Conservation (phyloP, 1,140 invertebrate species). For the Zaprionus africanus region DNA sequence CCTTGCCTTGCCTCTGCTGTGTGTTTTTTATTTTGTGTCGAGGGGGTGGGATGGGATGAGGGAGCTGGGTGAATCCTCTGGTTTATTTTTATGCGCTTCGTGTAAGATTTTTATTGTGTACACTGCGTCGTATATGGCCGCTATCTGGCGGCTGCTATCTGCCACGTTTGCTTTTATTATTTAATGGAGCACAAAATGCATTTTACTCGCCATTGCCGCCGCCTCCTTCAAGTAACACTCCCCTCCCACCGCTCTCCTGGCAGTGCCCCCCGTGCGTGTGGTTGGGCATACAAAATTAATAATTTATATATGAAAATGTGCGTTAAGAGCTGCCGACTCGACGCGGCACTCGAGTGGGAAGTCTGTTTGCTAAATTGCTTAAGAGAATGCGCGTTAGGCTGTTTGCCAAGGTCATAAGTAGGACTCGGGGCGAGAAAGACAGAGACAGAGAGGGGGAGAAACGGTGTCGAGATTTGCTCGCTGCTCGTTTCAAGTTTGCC, state of each 20-base stretch:
- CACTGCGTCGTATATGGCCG: slow-evolving; percentile 63
- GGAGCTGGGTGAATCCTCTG: slow-evolving; percentile 42
- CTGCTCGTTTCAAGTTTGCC: slow-evolving; percentile 22
- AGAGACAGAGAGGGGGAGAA: background rate
- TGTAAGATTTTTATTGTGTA: slow-evolving; percentile 82
- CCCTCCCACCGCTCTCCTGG: background rate
- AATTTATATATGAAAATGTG: slow-evolving; percentile 83
- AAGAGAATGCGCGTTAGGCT: slow-evolving; percentile 71
- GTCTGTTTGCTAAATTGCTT: slow-evolving; percentile 80
- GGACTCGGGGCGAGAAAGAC: slow-evolving; percentile 35
- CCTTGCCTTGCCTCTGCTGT: slow-evolving; percentile 4
- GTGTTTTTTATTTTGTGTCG: slow-evolving; percentile 3
- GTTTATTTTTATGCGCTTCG: slow-evolving; percentile 81
- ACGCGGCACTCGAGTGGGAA: slow-evolving; percentile 31
- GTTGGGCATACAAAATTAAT: slow-evolving; percentile 77
- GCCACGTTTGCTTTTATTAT: slow-evolving; percentile 83
- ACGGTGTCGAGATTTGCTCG: slow-evolving; percentile 55
- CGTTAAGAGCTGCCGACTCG: slow-evolving; percentile 71
- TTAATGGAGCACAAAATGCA: slow-evolving; percentile 83
- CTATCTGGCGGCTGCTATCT: slow-evolving; percentile 64
- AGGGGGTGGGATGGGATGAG: background rate
- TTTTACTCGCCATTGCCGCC: slow-evolving; percentile 58
- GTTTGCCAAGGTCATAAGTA: slow-evolving; percentile 82
- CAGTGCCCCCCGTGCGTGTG: slow-evolving; percentile 29
- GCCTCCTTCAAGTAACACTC: slow-evolving; percentile 29